Evolutionary conservation across 2,888 invertebrate genomes (phyloP).

Genomic region (Dryadula phaetusa): DNA sequence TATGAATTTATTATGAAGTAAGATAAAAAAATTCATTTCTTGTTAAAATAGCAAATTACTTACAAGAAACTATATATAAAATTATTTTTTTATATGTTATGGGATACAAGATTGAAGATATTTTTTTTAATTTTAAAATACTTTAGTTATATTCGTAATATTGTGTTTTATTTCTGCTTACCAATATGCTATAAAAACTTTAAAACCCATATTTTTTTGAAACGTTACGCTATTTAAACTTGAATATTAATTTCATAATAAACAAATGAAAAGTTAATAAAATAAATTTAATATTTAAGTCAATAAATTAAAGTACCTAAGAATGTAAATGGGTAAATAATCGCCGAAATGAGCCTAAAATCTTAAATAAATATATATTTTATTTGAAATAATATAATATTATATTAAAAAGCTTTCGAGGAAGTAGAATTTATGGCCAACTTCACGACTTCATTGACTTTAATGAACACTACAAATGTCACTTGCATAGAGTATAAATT

Average conservation of each 20-base stretch:
- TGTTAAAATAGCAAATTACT: neutral
- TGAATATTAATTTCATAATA: too few species aligned
- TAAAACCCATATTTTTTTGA: too few species aligned
- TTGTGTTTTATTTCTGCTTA: too few species aligned
- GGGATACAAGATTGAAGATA: too few species aligned
- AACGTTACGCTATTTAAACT: too few species aligned
- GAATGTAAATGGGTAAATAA: too few species aligned
- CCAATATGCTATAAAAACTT: too few species aligned
- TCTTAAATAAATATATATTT: neutral
- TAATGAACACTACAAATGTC: conserved; percentile 15
- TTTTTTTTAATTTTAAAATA: too few species aligned
- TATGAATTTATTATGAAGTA: conserved; percentile 10
- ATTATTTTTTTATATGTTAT: neutral
- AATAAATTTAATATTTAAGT: too few species aligned
- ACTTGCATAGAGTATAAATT: conserved; percentile 10
- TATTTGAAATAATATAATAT: neutral
- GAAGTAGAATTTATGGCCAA: conserved; percentile 6
- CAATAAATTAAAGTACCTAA: too few species aligned
- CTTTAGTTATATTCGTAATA: too few species aligned
- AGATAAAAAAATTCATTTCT: neutral
- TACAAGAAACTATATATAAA: neutral
- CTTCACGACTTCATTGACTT: conserved; percentile 16
- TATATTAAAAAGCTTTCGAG: neutral
- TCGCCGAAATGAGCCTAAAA: neutral
- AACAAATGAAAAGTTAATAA: too few species aligned